These are phyloP conservation scores for Drosophila infuscata DNA, from an alignment of 2,888 invertebrate species.

Conservation along the genomic window DNA sequence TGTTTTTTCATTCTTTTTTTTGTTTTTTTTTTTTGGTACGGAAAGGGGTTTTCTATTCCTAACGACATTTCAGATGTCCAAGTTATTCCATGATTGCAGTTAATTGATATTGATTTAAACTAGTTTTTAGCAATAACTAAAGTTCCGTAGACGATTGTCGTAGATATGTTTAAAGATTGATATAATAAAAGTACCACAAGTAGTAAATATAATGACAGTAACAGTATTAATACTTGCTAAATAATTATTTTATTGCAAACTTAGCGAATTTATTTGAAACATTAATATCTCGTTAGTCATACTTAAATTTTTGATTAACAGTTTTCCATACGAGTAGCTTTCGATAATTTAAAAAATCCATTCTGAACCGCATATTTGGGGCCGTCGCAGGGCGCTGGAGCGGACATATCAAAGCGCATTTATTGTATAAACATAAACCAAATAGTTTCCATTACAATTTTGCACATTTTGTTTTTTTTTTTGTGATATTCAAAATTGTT, in stretches of 20 bases:
- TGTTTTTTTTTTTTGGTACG: constrained; percentile 3
- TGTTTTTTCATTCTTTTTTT: not conserved
- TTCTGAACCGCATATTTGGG: too few relatives aligned
- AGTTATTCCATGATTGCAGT: not conserved
- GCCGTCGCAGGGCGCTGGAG: too few relatives aligned
- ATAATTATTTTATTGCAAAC: not conserved
- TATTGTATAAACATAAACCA: constrained; percentile 1
- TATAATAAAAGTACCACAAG: too few relatives aligned
- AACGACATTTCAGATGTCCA: not conserved
- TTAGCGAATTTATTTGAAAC: not conserved
- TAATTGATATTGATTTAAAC: constrained; percentile 12
- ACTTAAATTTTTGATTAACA: not conserved
- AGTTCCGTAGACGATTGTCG: not conserved
- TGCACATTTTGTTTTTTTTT: not conserved
- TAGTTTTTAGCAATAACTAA: not conserved
- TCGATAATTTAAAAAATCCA: not conserved
- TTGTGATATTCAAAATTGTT: constrained; percentile 17
- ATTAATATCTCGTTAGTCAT: too few relatives aligned
- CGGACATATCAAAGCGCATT: not conserved
- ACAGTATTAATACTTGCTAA: not conserved
- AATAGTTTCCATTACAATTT: not conserved
- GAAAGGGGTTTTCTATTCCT: not conserved
- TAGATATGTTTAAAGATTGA: not conserved
- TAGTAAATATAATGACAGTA: not conserved
- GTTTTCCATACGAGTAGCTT: not conserved